Evolutionary conservation across 2,888 invertebrate genomes (phyloP), one percentile per base, ranked within the genome.

Genomic region (Eupithecia pulchellata): DNA sequence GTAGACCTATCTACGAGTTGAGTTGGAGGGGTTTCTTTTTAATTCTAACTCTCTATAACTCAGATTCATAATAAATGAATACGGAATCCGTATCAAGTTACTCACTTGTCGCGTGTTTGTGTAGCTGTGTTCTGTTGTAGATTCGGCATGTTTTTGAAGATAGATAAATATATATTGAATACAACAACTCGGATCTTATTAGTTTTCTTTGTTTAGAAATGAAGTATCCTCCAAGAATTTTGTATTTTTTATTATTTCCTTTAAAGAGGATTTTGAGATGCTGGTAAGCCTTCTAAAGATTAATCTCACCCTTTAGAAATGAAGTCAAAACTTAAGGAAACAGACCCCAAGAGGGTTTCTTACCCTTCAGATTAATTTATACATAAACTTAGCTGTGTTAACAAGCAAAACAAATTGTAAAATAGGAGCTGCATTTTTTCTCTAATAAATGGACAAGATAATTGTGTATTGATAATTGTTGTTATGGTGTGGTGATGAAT

Each of bases 271-370:
- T n/a, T 58, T 17, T 30, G 9, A 60, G 32, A 30, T 17, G n/a
- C 30, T 60, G 30, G 30, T 60, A 32, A 30, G n/a, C 58, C 58
- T 30, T 60, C 58, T 32, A n/a, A 52, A 60, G 32, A 60, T 60
- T 60, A 32, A 60, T 60, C 32, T 60, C 2, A n/a, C 30, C 27
- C 58, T 47, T 58, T 27, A 27, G 57, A 32, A 60, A 60, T 60
- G 58, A 60, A 60, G 58, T 60, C 58, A 60, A 60, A 60, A 60
- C 58, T 60, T 32, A 60, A 30, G 58, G 58, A 60, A 30, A 60
- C 58, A 60, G 29, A 57, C 32, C 58, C 58, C 30, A 30, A 30
- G 30, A 58, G 58, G 58, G 58, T 60, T 32, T 30, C 30, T 60
- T 32, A 60, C 58, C 30, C 58, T 30, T 30, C 17, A 30, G 58